Evolutionary conservation across 2,113 vertebrate species (phyloP).

Genomic region (Fulmarus glacialis): DNA sequence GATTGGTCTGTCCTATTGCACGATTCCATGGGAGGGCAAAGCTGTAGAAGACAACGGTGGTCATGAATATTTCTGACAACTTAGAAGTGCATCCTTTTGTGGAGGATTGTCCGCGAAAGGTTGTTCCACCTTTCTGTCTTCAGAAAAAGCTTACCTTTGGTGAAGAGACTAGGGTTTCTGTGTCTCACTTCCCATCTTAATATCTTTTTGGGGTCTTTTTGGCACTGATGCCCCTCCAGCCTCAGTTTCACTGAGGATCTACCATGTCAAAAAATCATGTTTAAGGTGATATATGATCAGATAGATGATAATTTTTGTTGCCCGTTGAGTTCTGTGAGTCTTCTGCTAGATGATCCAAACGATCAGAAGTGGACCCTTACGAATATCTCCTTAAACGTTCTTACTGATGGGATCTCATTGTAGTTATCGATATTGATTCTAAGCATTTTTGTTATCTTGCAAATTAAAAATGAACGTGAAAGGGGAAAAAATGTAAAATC

Average conservation of each 20-base stretch:
- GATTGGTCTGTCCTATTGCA: neutral
- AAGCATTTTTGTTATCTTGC: neutral
- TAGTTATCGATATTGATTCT: neutral
- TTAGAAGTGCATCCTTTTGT: rapidly evolving
- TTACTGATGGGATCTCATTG: rapidly evolving
- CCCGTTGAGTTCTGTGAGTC: neutral
- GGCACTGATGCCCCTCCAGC: neutral
- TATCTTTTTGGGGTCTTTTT: neutral
- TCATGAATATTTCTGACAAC: neutral
- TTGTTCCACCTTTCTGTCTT: neutral
- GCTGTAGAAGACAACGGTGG: neutral
- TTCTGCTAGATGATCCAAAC: neutral
- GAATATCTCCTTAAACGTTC: neutral
- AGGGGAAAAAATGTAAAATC: neutral
- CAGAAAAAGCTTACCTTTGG: neutral
- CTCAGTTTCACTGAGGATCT: neutral
- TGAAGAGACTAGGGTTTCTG: neutral
- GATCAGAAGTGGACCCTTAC: neutral
- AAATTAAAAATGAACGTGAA: neutral
- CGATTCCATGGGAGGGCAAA: neutral
- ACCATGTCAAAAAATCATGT: neutral
- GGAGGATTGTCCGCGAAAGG: rapidly evolving
- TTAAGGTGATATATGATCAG: neutral
- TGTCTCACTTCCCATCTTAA: neutral
- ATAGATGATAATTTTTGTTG: neutral